Conservation (phyloP, 2,113 vertebrate genomes). For the Notechis scutatus region DNA sequence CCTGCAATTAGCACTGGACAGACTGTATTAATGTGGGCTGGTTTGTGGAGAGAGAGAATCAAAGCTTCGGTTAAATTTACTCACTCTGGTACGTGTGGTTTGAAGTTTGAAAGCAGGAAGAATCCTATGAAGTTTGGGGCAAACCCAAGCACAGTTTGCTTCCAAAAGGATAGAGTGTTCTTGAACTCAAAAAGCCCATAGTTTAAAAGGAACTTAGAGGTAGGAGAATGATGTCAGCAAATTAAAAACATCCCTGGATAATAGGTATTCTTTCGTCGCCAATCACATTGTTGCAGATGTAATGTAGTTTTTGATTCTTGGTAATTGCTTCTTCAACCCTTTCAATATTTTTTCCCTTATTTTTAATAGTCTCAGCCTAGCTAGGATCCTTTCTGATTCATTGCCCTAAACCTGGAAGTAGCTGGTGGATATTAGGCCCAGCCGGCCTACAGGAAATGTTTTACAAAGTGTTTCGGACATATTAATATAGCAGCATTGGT, state of each 20-base stretch:
- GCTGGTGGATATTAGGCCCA: background rate
- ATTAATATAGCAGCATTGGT: constrained; percentile 47
- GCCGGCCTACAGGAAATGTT: background rate
- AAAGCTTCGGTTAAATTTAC: background rate
- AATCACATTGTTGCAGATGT: background rate
- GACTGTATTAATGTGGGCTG: accelerated
- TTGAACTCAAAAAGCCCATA: constrained; percentile 13
- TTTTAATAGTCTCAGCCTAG: background rate
- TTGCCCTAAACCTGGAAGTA: background rate
- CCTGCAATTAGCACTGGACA: background rate
- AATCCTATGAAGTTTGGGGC: background rate
- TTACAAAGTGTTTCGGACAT: background rate
- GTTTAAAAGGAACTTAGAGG: constrained; percentile 6
- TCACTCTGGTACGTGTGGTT: background rate
- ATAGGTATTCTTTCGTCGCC: constrained; percentile 10
- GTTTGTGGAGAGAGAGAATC: background rate
- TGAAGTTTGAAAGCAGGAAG: background rate
- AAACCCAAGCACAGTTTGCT: constrained; percentile 5
- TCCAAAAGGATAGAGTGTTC: background rate
- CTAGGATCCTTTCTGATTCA: background rate
- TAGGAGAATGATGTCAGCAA: background rate
- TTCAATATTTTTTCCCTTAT: background rate
- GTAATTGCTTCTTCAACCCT: constrained; percentile 9
- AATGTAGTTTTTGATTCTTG: constrained; percentile 8
- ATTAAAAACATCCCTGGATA: constrained; percentile 2